phyloP scores from a whole-genome alignment of 2,113 vertebrate species.

The Ochotona curzoniae region DNA sequence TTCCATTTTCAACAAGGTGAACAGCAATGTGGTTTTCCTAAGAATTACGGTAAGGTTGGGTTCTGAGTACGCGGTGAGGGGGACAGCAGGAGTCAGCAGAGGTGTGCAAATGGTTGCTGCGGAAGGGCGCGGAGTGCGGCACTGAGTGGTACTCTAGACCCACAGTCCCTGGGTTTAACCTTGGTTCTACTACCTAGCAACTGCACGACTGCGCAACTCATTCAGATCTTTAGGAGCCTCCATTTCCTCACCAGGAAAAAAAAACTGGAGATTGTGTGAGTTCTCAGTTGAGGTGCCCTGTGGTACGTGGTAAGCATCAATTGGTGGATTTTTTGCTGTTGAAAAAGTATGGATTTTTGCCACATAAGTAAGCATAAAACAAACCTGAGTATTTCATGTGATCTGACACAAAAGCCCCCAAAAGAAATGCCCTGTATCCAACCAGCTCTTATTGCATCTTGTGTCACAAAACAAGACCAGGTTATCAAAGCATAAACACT shows the following conservation, averaged over 20 bases:
- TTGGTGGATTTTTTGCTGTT: background rate
- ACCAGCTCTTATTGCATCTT: background rate
- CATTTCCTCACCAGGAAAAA: constrained; percentile 45
- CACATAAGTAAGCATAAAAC: background rate
- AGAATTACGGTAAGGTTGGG: background rate
- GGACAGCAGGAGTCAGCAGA: background rate
- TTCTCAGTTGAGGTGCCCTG: constrained; percentile 18
- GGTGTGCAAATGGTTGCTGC: rapidly evolving
- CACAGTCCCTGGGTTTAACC: background rate
- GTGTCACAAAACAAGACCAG: background rate
- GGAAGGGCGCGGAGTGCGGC: background rate
- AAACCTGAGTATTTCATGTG: constrained; percentile 24
- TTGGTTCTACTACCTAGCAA: background rate
- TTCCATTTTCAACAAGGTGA: background rate
- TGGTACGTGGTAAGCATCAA: background rate
- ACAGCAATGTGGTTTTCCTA: background rate
- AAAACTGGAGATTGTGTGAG: background rate
- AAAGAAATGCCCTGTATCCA: background rate
- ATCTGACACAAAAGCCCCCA: background rate
- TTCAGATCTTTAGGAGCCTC: background rate
- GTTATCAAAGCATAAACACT: background rate
- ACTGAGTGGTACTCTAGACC: background rate
- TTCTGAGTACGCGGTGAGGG: background rate
- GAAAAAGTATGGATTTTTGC: background rate
- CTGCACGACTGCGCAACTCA: background rate